These are phyloP conservation scores for Alsophila aescularia DNA, from an alignment of 2,888 invertebrate genomes.

Conservation along the genomic window DNA sequence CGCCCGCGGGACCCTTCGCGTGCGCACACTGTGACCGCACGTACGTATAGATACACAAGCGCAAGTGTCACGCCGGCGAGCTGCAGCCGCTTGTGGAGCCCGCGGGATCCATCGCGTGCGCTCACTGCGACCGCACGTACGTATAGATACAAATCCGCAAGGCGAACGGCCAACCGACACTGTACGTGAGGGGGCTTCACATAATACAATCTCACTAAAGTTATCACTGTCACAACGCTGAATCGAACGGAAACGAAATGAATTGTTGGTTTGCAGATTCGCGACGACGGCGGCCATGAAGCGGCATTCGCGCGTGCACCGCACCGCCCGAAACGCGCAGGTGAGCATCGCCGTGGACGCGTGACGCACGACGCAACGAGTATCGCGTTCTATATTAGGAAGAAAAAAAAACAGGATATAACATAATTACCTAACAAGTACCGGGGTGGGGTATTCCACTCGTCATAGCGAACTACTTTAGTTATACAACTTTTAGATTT, in stretches of 20 bases:
- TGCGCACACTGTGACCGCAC: slow-evolving; percentile 61
- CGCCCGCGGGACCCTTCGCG: slow-evolving; percentile 27
- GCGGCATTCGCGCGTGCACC: slow-evolving; percentile 69
- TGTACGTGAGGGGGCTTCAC: no score
- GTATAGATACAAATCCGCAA: no score
- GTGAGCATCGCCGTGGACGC: neutral
- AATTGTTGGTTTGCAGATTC: slow-evolving; percentile 66
- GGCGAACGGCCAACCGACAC: no score
- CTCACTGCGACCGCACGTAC: neutral
- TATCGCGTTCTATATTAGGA: no score
- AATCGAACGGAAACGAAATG: no score
- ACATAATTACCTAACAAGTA: no score
- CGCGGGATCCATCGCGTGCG: slow-evolving; percentile 34
- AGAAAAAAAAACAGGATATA: no score
- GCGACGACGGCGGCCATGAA: slow-evolving; percentile 67
- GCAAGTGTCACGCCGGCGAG: slow-evolving; percentile 62
- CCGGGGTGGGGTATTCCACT: no score
- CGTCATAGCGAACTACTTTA: no score
- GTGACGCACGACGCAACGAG: neutral
- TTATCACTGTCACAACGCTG: no score
- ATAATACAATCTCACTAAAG: no score
- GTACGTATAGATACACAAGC: slow-evolving; percentile 65
- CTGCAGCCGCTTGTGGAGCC: slow-evolving; percentile 20
- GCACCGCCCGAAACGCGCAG: neutral
- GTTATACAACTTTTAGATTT: no score